A percentile compares a stretch with the other conserved stretches of the same genome.
Conservation (phyloP, 2,113 vertebrate genomes). For the Chloropsis hardwickii region DNA sequence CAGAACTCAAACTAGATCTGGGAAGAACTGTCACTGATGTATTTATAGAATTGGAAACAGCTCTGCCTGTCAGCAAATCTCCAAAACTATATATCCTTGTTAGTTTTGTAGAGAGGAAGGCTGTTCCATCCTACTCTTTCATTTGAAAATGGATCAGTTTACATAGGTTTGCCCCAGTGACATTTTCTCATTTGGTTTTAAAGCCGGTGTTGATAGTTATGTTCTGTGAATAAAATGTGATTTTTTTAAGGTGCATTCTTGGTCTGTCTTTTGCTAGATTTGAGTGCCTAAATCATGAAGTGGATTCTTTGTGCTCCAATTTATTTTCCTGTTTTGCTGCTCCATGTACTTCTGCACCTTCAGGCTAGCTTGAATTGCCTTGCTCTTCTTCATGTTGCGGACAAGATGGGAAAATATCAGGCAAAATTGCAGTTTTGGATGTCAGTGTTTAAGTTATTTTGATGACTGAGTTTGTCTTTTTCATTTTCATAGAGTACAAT, state of each 20-base stretch:
- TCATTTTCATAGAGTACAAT: neutral
- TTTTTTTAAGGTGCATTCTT: neutral
- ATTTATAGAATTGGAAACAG: neutral
- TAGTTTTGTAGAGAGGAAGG: neutral
- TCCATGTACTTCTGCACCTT: neutral
- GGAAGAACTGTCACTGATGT: neutral
- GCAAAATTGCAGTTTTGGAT: neutral
- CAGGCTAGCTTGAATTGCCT: neutral
- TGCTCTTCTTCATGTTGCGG: neutral
- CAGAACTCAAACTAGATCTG: neutral
- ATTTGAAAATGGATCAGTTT: neutral
- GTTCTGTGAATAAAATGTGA: neutral
- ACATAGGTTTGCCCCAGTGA: neutral
- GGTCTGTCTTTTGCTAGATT: neutral
- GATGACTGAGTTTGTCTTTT: neutral
- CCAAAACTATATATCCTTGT: neutral
- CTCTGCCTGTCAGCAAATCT: neutral
- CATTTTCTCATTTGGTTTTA: neutral
- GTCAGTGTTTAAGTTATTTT: neutral
- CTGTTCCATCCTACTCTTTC: neutral
- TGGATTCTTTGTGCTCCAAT: neutral
- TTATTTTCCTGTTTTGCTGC: neutral
- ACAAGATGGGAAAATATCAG: neutral
- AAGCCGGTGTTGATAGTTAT: neutral
- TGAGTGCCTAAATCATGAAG: neutral